Conservation (phyloP, 2,888 invertebrate species). For the Lucinisca nassula region DNA sequence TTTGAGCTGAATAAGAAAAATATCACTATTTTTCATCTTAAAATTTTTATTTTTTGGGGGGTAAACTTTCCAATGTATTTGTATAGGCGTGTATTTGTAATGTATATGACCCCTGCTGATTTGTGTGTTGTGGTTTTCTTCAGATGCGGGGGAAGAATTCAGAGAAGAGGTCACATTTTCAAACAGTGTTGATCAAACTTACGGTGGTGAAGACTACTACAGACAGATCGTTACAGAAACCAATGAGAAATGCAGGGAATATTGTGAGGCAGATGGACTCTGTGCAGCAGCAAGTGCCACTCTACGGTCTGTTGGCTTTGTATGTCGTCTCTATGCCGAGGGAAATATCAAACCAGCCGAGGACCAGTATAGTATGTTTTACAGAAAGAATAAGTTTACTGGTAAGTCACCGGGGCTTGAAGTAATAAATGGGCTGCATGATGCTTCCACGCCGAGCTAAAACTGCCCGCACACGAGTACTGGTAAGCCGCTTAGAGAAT, state of each 20-base stretch:
- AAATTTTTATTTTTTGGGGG: too few species aligned
- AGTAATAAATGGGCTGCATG: too few species aligned
- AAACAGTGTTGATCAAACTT: not conserved
- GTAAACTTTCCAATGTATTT: too few species aligned
- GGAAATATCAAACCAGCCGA: not conserved
- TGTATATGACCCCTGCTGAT: too few species aligned
- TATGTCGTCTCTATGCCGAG: not conserved
- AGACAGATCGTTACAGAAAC: not conserved
- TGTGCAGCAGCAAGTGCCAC: slow-evolving; percentile 12
- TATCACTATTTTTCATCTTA: too few species aligned
- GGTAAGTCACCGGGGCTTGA: not conserved
- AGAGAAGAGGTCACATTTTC: not conserved
- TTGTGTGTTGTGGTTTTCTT: not conserved
- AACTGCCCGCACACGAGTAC: too few species aligned
- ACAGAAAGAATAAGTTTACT: not conserved
- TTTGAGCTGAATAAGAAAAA: too few species aligned
- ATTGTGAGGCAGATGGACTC: not conserved
- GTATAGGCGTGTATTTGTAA: too few species aligned
- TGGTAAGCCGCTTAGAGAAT: too few species aligned
- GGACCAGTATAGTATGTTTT: not conserved
- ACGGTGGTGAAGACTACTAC: slow-evolving; percentile 14
- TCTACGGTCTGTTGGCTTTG: not conserved
- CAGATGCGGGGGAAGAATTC: not conserved
- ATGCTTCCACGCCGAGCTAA: too few species aligned
- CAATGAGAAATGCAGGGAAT: not conserved